A percentile compares a stretch with the other conserved stretches of the same genome.
phyloP scores from a whole-genome alignment of 2,113 vertebrate genomes.

The Sinocyclocheilus maitianheensis region DNA sequence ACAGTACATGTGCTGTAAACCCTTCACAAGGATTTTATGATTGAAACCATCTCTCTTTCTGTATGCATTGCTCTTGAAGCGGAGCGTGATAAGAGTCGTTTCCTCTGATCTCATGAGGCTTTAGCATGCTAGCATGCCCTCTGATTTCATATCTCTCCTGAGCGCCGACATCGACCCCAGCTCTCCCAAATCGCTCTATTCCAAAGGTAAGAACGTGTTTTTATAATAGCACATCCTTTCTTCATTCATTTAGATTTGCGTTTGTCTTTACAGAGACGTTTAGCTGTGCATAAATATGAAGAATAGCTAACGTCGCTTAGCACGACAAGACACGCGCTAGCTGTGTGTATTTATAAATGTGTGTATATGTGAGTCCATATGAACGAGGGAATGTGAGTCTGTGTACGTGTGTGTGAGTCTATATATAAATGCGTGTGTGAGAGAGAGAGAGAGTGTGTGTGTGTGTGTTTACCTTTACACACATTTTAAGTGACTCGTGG shows the following conservation, averaged over 20 bases:
- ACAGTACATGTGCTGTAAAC: background rate
- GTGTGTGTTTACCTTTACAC: constrained; percentile 15
- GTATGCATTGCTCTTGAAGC: constrained; percentile 15
- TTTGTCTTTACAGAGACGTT: background rate
- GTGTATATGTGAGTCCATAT: background rate
- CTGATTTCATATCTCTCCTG: constrained; percentile 95
- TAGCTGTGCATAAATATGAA: background rate
- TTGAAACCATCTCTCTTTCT: background rate
- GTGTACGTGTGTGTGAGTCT: too few species aligned
- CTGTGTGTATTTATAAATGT: background rate
- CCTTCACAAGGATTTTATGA: constrained; percentile 6
- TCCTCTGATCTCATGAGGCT: constrained; percentile 77
- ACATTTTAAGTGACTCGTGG: background rate
- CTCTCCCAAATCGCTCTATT: constrained; percentile 91
- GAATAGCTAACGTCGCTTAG: constrained; percentile 21
- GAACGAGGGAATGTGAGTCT: background rate
- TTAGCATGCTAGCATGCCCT: constrained; percentile 86
- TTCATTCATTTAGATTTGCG: background rate
- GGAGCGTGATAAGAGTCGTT: constrained; percentile 69
- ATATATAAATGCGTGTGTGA: too few species aligned
- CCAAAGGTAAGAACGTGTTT: constrained; percentile 83
- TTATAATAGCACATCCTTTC: background rate
- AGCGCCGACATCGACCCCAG: constrained; percentile 93
- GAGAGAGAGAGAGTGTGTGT: background rate
- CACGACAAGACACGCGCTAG: constrained; percentile 6